Conservation (phyloP, 2,888 invertebrate species). For the Netelia virgata region DNA sequence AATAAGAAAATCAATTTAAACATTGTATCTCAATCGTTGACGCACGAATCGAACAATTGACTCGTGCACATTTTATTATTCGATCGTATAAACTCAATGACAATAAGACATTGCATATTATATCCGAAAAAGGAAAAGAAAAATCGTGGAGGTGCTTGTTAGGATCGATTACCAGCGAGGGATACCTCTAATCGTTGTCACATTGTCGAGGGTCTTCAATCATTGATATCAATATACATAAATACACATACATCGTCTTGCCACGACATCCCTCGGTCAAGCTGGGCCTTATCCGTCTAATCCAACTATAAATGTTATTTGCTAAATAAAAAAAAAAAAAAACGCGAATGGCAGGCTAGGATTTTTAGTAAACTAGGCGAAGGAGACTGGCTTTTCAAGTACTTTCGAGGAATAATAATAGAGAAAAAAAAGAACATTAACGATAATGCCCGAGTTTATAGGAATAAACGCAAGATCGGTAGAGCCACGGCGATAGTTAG, state of each 20-base stretch:
- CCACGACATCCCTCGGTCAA: constrained; percentile 15
- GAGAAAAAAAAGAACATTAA: constrained; percentile 13
- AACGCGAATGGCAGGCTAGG: neutral
- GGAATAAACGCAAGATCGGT: constrained; percentile 39
- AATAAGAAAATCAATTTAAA: neutral
- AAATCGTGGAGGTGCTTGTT: constrained; percentile 45
- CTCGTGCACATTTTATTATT: constrained; percentile 45
- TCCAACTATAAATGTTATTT: constrained; percentile 51
- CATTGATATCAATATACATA: neutral
- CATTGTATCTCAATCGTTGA: constrained; percentile 28
- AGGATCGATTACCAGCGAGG: constrained; percentile 51
- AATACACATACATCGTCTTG: constrained; percentile 42
- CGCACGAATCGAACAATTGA: constrained; percentile 46
- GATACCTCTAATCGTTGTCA: constrained; percentile 6
- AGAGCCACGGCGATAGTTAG: constrained; percentile 11
- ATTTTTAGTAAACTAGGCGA: constrained; percentile 4
- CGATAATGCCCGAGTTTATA: constrained; percentile 29
- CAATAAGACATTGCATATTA: constrained; percentile 58
- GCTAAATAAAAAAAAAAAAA: constrained; percentile 24
- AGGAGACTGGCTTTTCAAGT: constrained; percentile 48
- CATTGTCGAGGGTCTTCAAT: neutral
- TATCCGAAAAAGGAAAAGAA: constrained; percentile 8
- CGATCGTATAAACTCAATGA: constrained; percentile 55
- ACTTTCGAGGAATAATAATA: constrained; percentile 41
- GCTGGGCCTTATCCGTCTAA: constrained; percentile 21